Evolutionary conservation across 2,797 vertebrate genomes (phyloP).

Genomic region (Spinibarbus caldwelli): DNA sequence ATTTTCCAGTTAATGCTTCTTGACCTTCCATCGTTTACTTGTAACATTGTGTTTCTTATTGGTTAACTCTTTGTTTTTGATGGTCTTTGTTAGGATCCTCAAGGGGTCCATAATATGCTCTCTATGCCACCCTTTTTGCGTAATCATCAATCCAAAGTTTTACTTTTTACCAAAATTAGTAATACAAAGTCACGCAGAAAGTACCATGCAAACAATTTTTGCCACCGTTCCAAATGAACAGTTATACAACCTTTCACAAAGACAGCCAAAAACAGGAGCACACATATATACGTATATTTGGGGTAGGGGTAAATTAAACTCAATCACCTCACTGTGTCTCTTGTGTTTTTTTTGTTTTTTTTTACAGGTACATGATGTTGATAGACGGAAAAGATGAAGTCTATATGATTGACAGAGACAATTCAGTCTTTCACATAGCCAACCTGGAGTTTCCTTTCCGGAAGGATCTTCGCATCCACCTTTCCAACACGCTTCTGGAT

Average conservation of each 20-base stretch:
- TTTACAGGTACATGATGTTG: slow-evolving; percentile 97
- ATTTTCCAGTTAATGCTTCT: not conserved
- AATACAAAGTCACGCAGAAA: not conserved
- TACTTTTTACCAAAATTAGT: not conserved
- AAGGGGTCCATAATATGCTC: not conserved
- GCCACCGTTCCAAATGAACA: not conserved
- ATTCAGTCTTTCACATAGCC: slow-evolving; percentile 90
- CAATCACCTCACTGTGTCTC: not conserved
- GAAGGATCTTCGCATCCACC: slow-evolving; percentile 90
- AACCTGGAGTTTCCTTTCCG: slow-evolving; percentile 97
- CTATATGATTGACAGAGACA: slow-evolving; percentile 97
- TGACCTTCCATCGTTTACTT: not conserved
- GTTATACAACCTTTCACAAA: not conserved
- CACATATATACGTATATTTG: not conserved
- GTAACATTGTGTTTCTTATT: not conserved
- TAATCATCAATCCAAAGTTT: not conserved
- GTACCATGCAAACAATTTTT: not conserved
- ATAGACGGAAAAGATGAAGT: slow-evolving; percentile 96
- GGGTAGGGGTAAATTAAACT: not conserved
- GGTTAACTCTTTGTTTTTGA: not conserved
- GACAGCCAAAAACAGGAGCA: not conserved
- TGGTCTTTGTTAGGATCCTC: not conserved
- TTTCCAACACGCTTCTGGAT: slow-evolving; percentile 92
- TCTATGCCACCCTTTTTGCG: not conserved
- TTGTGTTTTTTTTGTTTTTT: too few species aligned